Evolutionary conservation across 2,888 invertebrate species (phyloP).

Genomic region (Caenorhabditis sp.): DNA sequence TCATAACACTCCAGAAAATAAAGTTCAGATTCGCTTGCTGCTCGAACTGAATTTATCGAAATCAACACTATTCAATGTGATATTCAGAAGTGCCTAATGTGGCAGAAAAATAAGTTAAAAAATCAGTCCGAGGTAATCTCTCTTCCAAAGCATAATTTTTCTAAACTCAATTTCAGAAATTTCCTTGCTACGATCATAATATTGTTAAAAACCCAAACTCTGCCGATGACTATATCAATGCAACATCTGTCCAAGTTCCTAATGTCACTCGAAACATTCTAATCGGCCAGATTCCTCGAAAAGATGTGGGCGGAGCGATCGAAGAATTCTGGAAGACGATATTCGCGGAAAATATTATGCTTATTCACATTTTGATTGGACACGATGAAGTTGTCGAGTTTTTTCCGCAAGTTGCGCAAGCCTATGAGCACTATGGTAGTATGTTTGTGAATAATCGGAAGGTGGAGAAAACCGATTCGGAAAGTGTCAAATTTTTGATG

Average conservation of each 20-base stretch:
- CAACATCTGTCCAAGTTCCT: conserved; percentile 17
- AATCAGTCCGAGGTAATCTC: conserved; percentile 16
- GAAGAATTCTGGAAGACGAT: conserved; percentile 34
- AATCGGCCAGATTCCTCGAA: conserved; percentile 32
- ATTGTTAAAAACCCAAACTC: conserved; percentile 19
- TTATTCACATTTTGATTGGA: conserved; percentile 28
- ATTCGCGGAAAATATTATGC: conserved; percentile 10
- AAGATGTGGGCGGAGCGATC: conserved; percentile 8
- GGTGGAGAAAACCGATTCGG: conserved; percentile 28
- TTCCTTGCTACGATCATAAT: conserved; percentile 23
- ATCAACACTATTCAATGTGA: not conserved
- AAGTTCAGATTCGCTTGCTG: conserved; percentile 1
- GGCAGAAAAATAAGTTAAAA: conserved; percentile 28
- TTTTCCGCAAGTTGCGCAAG: conserved; percentile 15
- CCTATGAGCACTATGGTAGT: conserved; percentile 21
- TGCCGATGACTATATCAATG: conserved; percentile 31
- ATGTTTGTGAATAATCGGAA: conserved; percentile 42
- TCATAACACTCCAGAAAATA: too few species aligned
- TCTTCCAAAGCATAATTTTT: not conserved
- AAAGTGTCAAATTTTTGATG: conserved; percentile 19
- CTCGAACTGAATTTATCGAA: conserved; percentile 2
- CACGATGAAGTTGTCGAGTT: conserved; percentile 24
- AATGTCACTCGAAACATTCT: conserved; percentile 15
- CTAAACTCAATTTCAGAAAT: not conserved
- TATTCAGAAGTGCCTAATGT: conserved; percentile 14